Evolutionary conservation across 92 coral and sea anemone genomes (phyloP), one percentile per base, ranked within the genome.

Genomic region (Palythoa grandiflora): DNA sequence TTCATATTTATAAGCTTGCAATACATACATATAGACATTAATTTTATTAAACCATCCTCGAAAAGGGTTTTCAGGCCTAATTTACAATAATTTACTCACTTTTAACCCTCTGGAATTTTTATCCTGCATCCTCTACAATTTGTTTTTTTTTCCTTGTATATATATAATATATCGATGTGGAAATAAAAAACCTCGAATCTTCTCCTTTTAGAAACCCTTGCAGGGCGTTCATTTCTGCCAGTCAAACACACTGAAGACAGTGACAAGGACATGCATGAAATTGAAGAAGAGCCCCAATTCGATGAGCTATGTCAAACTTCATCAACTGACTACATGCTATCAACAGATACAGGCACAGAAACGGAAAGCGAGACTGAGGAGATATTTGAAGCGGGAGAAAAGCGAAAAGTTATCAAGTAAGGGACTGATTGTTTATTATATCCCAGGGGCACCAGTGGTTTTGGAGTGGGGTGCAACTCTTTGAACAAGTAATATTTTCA

Each of bases 351-450:
- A 13, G 83, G 38, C 16, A 83, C 55, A 51, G 83, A 83, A 83
- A 83, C 83, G 59, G 87, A 70, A 73, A 84, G 78, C 20, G 71
- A 84, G 35, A 84, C 63, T 36, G 47, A 53, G 35, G 88, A 84
- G 12, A 9, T 59, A 53, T 40, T 37, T 50, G 84, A 77, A 54
- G 86, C 78, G 16, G 77, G 63, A 17, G 84, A 77, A 87, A 16
- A 63, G 54, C 79, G 53, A 61, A 16, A 87, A 40, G 57, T 38
- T 57, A 53, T 77, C 16, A 78, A 44, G 84, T 52, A 39, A 77
- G 81, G 35, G 48, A 40, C 38, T 16, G 59, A n/a, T 50, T 14
- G 11, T 51, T 38, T 20, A 51, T 38, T 48, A 60, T 55, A 2
- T 60, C 20, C 19, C 28, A 60, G 35, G 68, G 19, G 20, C 8